These are phyloP conservation scores for Ennomos fuscantarius DNA, from an alignment of 2,888 invertebrate genomes.

Conservation along the genomic window DNA sequence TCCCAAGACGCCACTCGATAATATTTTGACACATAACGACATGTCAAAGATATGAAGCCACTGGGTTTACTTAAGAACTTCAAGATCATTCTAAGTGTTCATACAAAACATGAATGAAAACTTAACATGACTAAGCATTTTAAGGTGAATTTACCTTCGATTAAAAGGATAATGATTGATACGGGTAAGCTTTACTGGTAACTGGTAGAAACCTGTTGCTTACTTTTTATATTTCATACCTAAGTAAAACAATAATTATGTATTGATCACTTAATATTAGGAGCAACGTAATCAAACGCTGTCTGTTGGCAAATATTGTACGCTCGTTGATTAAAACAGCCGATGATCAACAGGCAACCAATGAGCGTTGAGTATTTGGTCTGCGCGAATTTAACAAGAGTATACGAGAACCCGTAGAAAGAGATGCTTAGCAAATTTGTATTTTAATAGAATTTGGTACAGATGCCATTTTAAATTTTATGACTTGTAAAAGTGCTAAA, in stretches of 20 bases:
- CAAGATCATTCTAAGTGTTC: constrained; percentile 54
- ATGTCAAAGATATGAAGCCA: constrained; percentile 49
- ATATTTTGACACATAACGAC: constrained; percentile 79
- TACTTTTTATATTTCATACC: background rate
- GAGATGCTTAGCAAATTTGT: too few species aligned
- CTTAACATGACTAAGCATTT: constrained; percentile 61
- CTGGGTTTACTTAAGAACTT: constrained; percentile 49
- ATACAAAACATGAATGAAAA: constrained; percentile 59
- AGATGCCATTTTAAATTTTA: too few species aligned
- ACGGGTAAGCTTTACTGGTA: constrained; percentile 17
- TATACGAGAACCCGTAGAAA: too few species aligned
- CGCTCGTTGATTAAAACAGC: too few species aligned
- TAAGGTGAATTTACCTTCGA: constrained; percentile 37
- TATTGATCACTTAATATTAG: background rate
- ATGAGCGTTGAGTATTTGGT: too few species aligned
- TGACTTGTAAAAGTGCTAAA: too few species aligned
- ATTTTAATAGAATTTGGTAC: too few species aligned
- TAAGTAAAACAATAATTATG: background rate
- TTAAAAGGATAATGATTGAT: constrained; percentile 35
- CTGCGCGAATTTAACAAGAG: too few species aligned
- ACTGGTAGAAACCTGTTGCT: constrained; percentile 26
- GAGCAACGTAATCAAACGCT: too few species aligned
- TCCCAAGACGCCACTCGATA: constrained; percentile 82
- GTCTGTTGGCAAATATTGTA: too few species aligned
- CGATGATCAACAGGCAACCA: too few species aligned